Evolutionary conservation across 2,888 invertebrate species (phyloP).

Genomic region (Mythimna albipuncta): DNA sequence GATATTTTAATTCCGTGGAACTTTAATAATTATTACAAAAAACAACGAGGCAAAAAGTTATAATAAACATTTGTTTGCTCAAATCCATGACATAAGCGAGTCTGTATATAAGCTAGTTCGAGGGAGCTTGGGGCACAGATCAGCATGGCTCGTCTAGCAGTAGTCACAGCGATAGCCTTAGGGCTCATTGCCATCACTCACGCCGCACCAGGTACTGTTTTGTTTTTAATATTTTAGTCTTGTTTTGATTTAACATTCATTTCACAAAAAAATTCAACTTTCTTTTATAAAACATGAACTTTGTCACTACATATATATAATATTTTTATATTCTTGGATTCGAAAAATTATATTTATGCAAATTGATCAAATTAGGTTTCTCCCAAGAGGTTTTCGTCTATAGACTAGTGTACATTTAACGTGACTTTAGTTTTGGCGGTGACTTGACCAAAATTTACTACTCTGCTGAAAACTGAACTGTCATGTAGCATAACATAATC

Average conservation of each 20-base stretch:
- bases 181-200: conserved; percentile 79
- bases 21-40: conserved; percentile 69
- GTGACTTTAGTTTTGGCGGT: not conserved
- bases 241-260: not conserved
- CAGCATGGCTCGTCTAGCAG: conserved; percentile 79
- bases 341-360: not conserved
- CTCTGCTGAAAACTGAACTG: not conserved
- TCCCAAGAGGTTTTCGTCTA: not conserved
- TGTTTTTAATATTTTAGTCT: conserved; percentile 18
- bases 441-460: not conserved
- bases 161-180: conserved; percentile 76
- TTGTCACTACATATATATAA: too few relatives aligned
- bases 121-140: conserved; percentile 68
- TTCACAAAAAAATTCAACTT: too few relatives aligned
- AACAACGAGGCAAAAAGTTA: conserved; percentile 72
- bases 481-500: not conserved
- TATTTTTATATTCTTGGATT: not conserved
- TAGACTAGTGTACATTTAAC: not conserved
- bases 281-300: too few relatives aligned
- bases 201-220: conserved; percentile 80
- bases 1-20: conserved; percentile 55
- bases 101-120: conserved; percentile 75
- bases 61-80: conserved; percentile 73
- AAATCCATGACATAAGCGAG: conserved; percentile 78
- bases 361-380: not conserved